These are phyloP conservation scores for Craseonycteris thonglongyai DNA, from an alignment of 2,113 vertebrate species.

Conservation along the genomic window DNA sequence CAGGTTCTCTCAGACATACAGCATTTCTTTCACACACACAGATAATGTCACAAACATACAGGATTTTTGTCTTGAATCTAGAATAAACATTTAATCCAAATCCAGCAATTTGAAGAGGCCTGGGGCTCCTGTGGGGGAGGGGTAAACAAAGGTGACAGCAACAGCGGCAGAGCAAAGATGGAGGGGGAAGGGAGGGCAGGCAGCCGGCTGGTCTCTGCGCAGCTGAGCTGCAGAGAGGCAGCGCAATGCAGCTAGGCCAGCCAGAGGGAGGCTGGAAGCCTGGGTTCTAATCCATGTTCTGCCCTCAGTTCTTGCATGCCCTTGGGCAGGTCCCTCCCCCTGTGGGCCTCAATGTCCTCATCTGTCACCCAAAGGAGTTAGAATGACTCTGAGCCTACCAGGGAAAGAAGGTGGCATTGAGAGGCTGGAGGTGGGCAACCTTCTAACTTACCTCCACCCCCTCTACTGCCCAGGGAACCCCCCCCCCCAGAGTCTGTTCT, in stretches of 20 bases:
- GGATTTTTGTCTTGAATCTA: not conserved
- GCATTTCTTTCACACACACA: not conserved
- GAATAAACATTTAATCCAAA: not conserved
- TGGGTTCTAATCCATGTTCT: conserved; percentile 53
- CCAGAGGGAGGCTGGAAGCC: not conserved
- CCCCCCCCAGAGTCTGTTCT: not conserved
- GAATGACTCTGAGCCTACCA: not conserved
- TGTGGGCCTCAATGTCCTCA: not conserved
- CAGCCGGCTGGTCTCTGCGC: conserved; percentile 41
- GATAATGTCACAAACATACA: not conserved
- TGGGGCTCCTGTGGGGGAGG: not conserved
- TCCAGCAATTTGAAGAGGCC: not conserved
- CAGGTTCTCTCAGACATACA: not conserved
- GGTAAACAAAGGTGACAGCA: conserved; percentile 48
- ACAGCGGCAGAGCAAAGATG: not conserved
- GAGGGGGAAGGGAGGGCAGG: conserved; percentile 26
- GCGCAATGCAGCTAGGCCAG: conserved; percentile 67
- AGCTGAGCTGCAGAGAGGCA: conserved; percentile 56
- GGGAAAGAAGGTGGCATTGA: not conserved
- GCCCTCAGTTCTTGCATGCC: not conserved
- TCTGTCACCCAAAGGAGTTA: not conserved
- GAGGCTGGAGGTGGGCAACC: not conserved
- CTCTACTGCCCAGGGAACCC: not conserved
- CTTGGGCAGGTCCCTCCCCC: conserved; percentile 8
- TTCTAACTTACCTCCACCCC: not conserved